A percentile compares a stretch with the other conserved stretches of the same genome.
Evolutionary conservation across 2,888 invertebrate species (phyloP).

Genomic region (Drosophila robusta): DNA sequence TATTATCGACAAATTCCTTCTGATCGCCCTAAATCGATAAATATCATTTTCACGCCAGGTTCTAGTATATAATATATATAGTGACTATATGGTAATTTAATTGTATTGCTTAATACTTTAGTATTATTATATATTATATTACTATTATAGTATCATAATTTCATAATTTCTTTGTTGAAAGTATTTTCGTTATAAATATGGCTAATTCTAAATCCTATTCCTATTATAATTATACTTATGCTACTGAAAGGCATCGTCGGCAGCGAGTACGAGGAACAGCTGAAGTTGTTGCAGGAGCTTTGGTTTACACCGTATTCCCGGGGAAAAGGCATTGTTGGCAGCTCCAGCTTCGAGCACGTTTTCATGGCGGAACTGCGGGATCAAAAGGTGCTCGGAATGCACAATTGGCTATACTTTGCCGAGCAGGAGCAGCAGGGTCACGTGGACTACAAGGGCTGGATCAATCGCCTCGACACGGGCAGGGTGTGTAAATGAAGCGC

Average conservation of each 20-base stretch:
- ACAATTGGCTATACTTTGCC: constrained; percentile 82
- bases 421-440: constrained; percentile 79
- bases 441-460: constrained; percentile 79
- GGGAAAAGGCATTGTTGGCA: constrained; percentile 72
- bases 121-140: too few species aligned
- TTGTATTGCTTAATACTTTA: too few species aligned
- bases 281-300: constrained; percentile 71
- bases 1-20: too few species aligned
- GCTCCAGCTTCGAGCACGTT: constrained; percentile 82
- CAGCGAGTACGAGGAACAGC: constrained; percentile 65
- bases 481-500: constrained; percentile 53
- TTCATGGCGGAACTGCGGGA: constrained; percentile 79
- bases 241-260: constrained; percentile 60
- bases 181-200: too few species aligned
- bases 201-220: too few species aligned
- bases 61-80: too few species aligned
- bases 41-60: too few species aligned
- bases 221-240: background rate
- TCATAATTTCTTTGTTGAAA: too few species aligned
- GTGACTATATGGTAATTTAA: too few species aligned
- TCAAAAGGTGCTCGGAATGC: constrained; percentile 74
- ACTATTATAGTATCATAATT: too few species aligned
- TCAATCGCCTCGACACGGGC: constrained; percentile 65
- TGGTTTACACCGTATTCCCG: constrained; percentile 82
- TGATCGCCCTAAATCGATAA: too few species aligned